A percentile compares a stretch with the other conserved stretches of the same genome.
Evolutionary conservation across 2,888 invertebrate species (phyloP).

Genomic region (Mesorhabditis belari): DNA sequence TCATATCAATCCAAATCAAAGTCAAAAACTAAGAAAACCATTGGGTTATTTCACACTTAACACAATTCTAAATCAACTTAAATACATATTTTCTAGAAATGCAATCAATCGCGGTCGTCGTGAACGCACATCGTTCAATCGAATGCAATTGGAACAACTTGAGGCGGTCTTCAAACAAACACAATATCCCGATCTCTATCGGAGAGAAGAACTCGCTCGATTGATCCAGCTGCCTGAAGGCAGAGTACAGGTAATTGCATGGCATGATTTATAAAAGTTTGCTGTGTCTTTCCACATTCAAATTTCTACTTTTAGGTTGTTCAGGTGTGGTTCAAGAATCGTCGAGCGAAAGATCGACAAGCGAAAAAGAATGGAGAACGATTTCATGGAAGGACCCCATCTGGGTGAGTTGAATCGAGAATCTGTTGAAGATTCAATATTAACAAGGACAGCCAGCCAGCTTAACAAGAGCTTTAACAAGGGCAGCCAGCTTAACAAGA

Average conservation of each 20-base stretch:
- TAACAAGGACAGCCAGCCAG: too few relatives aligned
- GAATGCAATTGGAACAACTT: conserved; percentile 21
- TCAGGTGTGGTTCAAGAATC: too few relatives aligned
- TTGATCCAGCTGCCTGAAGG: conserved; percentile 22
- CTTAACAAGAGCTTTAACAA: too few relatives aligned
- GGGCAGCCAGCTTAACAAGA: too few relatives aligned
- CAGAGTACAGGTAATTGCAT: conserved; percentile 28
- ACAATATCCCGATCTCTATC: conserved; percentile 26
- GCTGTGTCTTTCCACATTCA: not conserved
- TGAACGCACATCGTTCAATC: conserved; percentile 27
- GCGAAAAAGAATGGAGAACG: conserved; percentile 3
- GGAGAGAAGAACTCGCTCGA: conserved; percentile 21
- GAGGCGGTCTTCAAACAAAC: conserved; percentile 23
- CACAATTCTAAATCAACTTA: too few relatives aligned
- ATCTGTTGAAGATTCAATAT: not conserved
- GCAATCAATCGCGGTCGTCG: conserved; percentile 15
- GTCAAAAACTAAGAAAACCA: too few relatives aligned
- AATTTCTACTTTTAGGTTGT: too few relatives aligned
- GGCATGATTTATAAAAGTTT: conserved; percentile 1
- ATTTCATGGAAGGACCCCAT: conserved; percentile 8
- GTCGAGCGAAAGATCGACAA: too few relatives aligned
- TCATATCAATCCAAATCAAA: too few relatives aligned
- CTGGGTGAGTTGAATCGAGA: conserved; percentile 5
- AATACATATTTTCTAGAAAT: too few relatives aligned
- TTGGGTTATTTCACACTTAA: too few relatives aligned